Percentiles rank a stretch among this genome's conserved stretches.
These are phyloP conservation scores for Diarsia dahlii DNA, from an alignment of 2,888 invertebrate genomes.

Conservation along the genomic window DNA sequence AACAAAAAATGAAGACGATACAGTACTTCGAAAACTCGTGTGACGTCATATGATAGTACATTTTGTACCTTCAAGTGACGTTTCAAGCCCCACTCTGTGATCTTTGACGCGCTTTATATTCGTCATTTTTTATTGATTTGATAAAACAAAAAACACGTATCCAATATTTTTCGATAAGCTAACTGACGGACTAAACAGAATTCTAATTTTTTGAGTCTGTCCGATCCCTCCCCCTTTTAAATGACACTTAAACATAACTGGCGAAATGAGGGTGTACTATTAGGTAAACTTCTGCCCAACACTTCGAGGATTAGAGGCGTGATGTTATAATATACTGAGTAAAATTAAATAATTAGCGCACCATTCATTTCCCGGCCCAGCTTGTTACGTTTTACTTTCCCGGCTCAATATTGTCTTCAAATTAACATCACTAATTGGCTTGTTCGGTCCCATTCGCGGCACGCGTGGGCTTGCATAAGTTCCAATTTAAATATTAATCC, in stretches of 20 bases:
- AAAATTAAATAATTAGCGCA: background rate
- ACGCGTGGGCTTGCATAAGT: slow-evolving; percentile 34
- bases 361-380: background rate
- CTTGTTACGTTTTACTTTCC: slow-evolving; percentile 25
- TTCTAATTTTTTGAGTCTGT: no score
- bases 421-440: slow-evolving; percentile 53
- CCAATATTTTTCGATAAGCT: no score
- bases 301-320: background rate
- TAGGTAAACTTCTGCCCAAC: background rate
- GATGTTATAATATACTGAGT: background rate
- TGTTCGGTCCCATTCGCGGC: slow-evolving; percentile 9
- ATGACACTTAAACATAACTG: background rate
- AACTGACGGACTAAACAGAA: no score
- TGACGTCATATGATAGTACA: no score
- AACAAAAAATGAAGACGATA: no score
- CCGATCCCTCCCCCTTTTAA: background rate
- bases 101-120: no score
- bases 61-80: no score
- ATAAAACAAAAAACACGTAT: no score
- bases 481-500: slow-evolving; percentile 36
- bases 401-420: slow-evolving; percentile 31
- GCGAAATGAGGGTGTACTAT: background rate
- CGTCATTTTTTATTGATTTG: no score
- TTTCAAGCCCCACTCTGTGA: no score
- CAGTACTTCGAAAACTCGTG: no score